Base-by-base conservation (phyloP, 2,888 invertebrate species). In the Hyalella azteca region DNA sequence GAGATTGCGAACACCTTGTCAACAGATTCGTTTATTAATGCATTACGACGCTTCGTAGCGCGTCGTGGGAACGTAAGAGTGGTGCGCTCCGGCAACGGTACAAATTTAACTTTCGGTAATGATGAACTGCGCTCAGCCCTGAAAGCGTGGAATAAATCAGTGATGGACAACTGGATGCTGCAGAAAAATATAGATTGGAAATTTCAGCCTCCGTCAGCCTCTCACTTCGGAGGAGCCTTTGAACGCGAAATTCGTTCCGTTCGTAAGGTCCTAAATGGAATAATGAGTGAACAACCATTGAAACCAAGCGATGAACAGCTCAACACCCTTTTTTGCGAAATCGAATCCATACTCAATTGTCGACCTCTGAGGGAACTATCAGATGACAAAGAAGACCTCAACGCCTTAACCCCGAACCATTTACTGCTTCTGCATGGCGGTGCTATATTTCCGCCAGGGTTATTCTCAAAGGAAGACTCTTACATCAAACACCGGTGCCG, bases 171-270 rank as follows among this genome's bases (percentile, higher is more conserved):
- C 45, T 45, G 45, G 45, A 45, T 45, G 45, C 9, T 11, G 45
- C 45, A 15, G 11, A 29, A 19, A 32, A 15, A 22, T n/a, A 78
- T 19, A 59, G 45, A 49, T 11, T 50, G 40, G 79, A 76, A 9
- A 19, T 80, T 66, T 60, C 77, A 66, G 40, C n/a, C n/a, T n/a
- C n/a, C n/a, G n/a, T n/a, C n/a, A n/a, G n/a, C 78, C 78, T 13
- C 78, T 49, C 78, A 77, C 39, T 78, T 78, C 39, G 78, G 80
- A n/a, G 80, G 80, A n/a, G 66, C 45, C 1, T 80, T 73, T 48
- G 49, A 79, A 36, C 41, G 73, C 49, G 59, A 79, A 48, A 73
- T 79, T 9, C 78, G 45, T 32, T 80, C 78, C 5, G 59, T 81
- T 22, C 54, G 39, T 32, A 81, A 79, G 40, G 41, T 77, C 15